phyloP scores from a whole-genome alignment of 1,140 invertebrate species.

The Xylocopa sonorina region DNA sequence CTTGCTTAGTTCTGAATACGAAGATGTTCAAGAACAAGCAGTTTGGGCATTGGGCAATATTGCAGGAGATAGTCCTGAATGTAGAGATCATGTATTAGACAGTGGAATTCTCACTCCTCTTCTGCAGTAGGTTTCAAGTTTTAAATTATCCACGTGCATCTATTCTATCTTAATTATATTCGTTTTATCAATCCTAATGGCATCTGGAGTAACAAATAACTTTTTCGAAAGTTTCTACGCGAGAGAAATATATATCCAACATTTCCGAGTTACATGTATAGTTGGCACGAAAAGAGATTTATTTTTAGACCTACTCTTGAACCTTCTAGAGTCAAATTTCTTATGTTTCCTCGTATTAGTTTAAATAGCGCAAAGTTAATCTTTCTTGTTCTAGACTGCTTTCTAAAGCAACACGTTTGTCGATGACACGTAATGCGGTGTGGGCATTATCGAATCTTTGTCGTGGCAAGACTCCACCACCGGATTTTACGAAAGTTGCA shows the following conservation, averaged over 20 bases:
- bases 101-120: slow-evolving; percentile 93
- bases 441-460: slow-evolving; percentile 98
- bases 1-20: slow-evolving; percentile 90
- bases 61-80: slow-evolving; percentile 96
- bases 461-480: slow-evolving; percentile 97
- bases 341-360: no score
- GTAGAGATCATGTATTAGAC: slow-evolving; percentile 94
- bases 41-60: slow-evolving; percentile 99
- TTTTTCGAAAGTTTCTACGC: no score
- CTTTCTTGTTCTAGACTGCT: slow-evolving; percentile 86
- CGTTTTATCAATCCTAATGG: no score
- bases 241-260: no score
- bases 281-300: no score
- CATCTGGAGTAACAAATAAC: no score
- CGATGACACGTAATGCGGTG: slow-evolving; percentile 98
- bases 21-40: slow-evolving; percentile 98
- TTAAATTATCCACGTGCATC: no score
- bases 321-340: no score
- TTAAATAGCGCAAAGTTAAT: slow-evolving; percentile 4
- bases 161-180: no score
- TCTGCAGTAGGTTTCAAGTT: slow-evolving; percentile 87
- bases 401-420: slow-evolving; percentile 90
- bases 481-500: slow-evolving; percentile 94
- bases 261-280: no score
- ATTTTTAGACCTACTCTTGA: no score